phyloP scores from a whole-genome alignment of 2,888 invertebrate species.

The Leptura quadrifasciata region DNA sequence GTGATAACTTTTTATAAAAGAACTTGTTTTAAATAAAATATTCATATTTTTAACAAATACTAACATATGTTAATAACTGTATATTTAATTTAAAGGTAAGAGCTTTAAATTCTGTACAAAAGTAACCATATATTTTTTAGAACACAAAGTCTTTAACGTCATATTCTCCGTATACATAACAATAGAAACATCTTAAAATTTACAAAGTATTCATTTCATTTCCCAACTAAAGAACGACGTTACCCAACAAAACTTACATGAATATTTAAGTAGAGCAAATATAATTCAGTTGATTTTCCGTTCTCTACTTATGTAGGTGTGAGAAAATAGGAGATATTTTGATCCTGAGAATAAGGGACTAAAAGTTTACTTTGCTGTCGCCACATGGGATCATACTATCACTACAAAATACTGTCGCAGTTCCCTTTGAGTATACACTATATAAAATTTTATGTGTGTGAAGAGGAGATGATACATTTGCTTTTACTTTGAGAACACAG shows the following conservation, averaged over 20 bases:
- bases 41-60: no score
- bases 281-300: not conserved
- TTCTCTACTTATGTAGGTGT: not conserved
- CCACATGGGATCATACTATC: conserved; percentile 29
- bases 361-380: conserved; percentile 19
- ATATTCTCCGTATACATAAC: no score
- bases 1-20: no score
- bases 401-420: conserved; percentile 30
- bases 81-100: no score
- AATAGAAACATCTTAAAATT: not conserved
- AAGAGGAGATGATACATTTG: not conserved
- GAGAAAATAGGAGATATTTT: not conserved
- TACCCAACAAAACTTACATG: no score
- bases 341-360: conserved; percentile 18
- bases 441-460: not conserved
- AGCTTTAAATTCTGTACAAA: no score
- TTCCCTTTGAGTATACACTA: conserved; percentile 17
- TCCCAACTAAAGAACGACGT: not conserved
- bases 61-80: no score
- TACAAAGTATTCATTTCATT: not conserved
- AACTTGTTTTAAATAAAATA: no score
- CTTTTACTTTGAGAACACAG: not conserved
- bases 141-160: no score
- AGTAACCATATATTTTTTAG: no score
- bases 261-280: not conserved